Base-by-base conservation (phyloP, 2,888 invertebrate genomes). In the Cephus sareptanus region DNA sequence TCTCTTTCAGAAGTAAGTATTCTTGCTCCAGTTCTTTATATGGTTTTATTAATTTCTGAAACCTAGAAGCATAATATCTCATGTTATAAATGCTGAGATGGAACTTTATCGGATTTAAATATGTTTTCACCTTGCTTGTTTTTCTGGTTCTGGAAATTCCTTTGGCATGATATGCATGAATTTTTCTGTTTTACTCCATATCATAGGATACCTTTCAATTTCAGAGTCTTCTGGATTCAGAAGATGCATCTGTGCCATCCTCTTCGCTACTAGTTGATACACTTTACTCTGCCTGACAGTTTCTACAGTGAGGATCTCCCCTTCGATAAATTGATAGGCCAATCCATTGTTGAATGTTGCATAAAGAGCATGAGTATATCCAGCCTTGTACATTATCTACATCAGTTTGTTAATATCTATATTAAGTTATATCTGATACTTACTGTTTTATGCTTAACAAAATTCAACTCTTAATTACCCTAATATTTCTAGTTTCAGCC, bases 291-390 rank as follows among this genome's bases (percentile, higher is more conserved):
- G 91, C 76, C 93, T 91, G 11, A 97, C 95, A 81, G 94, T 94
- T 71, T 94, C 93, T 31, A 93, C 92, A 81, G 94, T 95, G 33
- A 97, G 92, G n/a, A 96, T 96, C 80, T 93, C 93, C 74, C 99
- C 99, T 82, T 96, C 96, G 82, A 96, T 94, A 91, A 94, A 97
- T 91, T 97, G 96, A 91, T 99, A 99, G 70, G 96, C 96, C 83
- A 99, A 93, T 15, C 99, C 99, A 93, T 99, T 99, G 85, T 95
- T 94, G 92, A 99, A 99, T 74, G 96, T 95, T 75, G 97, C 98
- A 93, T 97, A 98, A 74, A 99, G 93, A 75, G 95, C 94, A 76
- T 98, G 97, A 73, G 98, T 97, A 86, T 97, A 94, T 31, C 96
- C 96, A 84, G 94, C 94, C 80, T 94, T 93, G 90, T 97, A 94